Base-by-base conservation (phyloP, 2,888 invertebrate genomes). In the Morpho deidamia region DNA sequence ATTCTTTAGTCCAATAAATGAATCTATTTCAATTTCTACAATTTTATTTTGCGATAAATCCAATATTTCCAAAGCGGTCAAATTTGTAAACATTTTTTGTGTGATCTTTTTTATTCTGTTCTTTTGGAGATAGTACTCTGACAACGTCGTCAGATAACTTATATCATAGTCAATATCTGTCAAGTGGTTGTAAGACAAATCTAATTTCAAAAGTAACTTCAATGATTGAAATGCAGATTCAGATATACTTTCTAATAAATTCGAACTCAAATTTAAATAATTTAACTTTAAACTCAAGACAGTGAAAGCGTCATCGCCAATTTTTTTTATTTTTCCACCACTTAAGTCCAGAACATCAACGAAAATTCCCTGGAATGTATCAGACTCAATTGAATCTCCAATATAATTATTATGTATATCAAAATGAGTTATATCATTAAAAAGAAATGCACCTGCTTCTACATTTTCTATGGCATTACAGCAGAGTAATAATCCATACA, bases 111-210 rank as follows among this genome's bases (percentile, higher is more conserved):
- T 59, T 38, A 59, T 53, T 23, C 34, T 48, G 38, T 59, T 59
- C 1, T 53, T 47, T 12, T 48, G 47, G 8, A 59, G 34, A 45
- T 48, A 48, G 34, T 55, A 56, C 33, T 59, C 53, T n/a, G 35
- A 14, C 32, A 59, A 53, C 3, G 40, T 23, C 33, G 48, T 48
- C 35, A 59, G 50, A 45, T 56, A 53, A 9, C 32, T 42, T 12
- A 48, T 59, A 40, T 53, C 48, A 38, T 56, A 51, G 8, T 53
- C 35, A 12, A 59, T 33, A 12, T 48, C 44, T 23, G 34, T 44
- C 11, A 59, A 42, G 11, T 39, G 41, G 45, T 59, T 59, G 44
- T 45, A n/a, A 39, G 59, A 59, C 35, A 59, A 39, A 48, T 59
- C 59, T 23, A 59, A 39, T 40, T 51, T 43, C 12, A 38, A 37